phyloP scores from a whole-genome alignment of 2,797 vertebrate genomes.

The Lycodopsis pacificus region DNA sequence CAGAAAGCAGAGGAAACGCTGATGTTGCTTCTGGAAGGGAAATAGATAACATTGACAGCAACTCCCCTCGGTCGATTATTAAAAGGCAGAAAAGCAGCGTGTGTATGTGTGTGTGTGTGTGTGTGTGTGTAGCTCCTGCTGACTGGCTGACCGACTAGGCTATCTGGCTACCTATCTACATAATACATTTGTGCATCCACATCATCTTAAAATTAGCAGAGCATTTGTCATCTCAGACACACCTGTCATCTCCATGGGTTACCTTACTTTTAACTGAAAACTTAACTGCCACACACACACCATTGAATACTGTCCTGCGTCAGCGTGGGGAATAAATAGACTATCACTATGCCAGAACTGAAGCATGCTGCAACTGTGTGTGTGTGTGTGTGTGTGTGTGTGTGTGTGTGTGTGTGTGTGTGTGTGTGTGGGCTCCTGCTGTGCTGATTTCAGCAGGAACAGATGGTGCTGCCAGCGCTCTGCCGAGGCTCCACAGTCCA shows the following conservation, averaged over 20 bases:
- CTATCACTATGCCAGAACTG: slow-evolving; percentile 66
- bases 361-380: slow-evolving; percentile 59
- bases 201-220: neutral
- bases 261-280: slow-evolving; percentile 32
- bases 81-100: slow-evolving; percentile 64
- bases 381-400: slow-evolving; percentile 30
- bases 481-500: slow-evolving; percentile 53
- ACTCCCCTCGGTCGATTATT: slow-evolving; percentile 73
- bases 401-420: slow-evolving; percentile 24
- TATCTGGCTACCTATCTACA: neutral
- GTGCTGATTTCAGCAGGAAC: slow-evolving; percentile 78
- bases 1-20: slow-evolving; percentile 71
- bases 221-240: neutral
- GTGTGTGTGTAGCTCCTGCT: too few species aligned
- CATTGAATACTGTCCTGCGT: slow-evolving; percentile 59
- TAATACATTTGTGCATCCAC: neutral
- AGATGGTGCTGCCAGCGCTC: slow-evolving; percentile 74
- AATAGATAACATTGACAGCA: slow-evolving; percentile 74
- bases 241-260: slow-evolving; percentile 8
- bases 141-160: slow-evolving; percentile 17
- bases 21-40: slow-evolving; percentile 68
- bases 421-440: slow-evolving; percentile 60
- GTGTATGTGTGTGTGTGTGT: slow-evolving; percentile 32
- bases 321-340: slow-evolving; percentile 74
- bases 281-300: slow-evolving; percentile 6